Base-by-base conservation (phyloP, 1,140 invertebrate genomes). In the Gonioctena quinquepunctata region DNA sequence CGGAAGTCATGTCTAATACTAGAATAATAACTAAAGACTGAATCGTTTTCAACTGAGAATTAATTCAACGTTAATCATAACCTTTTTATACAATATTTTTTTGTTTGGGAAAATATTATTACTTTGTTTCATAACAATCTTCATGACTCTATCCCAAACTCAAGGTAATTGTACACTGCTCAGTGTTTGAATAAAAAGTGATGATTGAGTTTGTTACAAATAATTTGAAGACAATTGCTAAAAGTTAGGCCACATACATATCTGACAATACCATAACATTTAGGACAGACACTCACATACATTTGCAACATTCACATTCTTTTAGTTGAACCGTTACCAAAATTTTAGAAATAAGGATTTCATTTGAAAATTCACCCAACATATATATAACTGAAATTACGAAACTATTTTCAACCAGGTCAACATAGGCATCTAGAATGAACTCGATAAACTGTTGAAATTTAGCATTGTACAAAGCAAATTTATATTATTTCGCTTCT, bases 121-220 rank as follows among this genome's bases (percentile, higher is more conserved):
- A n/a, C n/a, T n/a, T n/a, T n/a, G n/a, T n/a, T 42, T 13, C 33
- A n/a, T 42, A 4, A 42, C 1, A 42, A 42, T n/a, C 33, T 3
- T 42, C 33, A n/a, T 42, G 8, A 8, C 16, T 42, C 33, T 42
- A 42, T 13, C 11, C 16, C 33, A 11, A n/a, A n/a, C 13, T 42
- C 13, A 42, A n/a, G 33, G 33, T 42, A 42, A 42, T 42, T 42
- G 33, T 13, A 42, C 16, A 42, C n/a, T 42, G 16, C 33, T 42
- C 11, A 7, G 61, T 63, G 61, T 63, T 21, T 48, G 22, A 63
- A 48, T 63, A 63, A 63, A 63, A 63, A 48, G 61, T 63, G 61
- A 63, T 42, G 33, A 13, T 63, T 26, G 21, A 16, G 16, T 54
- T 54, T 19, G 21, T 52, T 48, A 42, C 13, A 48, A 63, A 48